Conservation (phyloP, 2,113 vertebrate species). For the Guaruba guarouba region DNA sequence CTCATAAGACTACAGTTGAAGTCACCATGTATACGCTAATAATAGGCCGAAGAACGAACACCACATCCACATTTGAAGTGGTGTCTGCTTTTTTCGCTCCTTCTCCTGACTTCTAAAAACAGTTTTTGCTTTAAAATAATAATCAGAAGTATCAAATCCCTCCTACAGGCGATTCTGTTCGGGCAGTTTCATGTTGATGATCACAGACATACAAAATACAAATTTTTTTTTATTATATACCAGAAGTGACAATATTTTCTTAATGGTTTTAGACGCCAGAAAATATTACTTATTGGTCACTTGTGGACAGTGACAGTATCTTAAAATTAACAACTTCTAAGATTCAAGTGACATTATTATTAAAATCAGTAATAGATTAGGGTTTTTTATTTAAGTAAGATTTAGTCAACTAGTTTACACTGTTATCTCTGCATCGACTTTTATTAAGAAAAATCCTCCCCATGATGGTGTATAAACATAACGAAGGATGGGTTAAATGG, state of each 20-base stretch:
- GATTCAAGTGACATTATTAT: neutral
- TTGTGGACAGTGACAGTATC: neutral
- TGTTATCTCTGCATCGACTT: neutral
- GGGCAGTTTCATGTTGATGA: neutral
- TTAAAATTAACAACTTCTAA: neutral
- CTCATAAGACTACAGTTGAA: neutral
- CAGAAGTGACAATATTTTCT: neutral
- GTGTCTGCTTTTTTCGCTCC: neutral
- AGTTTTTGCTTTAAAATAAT: neutral
- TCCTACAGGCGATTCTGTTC: neutral
- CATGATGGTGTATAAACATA: neutral
- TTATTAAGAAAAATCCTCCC: neutral
- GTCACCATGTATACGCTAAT: accelerated
- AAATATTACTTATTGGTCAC: neutral
- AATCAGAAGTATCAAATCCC: neutral
- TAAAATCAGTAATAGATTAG: neutral
- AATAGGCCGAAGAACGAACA: neutral
- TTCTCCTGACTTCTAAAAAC: neutral
- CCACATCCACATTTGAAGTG: neutral
- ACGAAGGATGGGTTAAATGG: neutral
- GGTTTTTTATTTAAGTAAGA: neutral
- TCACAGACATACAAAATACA: neutral
- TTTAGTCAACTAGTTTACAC: neutral
- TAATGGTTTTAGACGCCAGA: neutral
- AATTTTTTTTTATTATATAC: accelerated